Evolutionary conservation across 2,113 vertebrate species (phyloP), one percentile per base, ranked within the genome.

Genomic region (Probosciger aterrimus): DNA sequence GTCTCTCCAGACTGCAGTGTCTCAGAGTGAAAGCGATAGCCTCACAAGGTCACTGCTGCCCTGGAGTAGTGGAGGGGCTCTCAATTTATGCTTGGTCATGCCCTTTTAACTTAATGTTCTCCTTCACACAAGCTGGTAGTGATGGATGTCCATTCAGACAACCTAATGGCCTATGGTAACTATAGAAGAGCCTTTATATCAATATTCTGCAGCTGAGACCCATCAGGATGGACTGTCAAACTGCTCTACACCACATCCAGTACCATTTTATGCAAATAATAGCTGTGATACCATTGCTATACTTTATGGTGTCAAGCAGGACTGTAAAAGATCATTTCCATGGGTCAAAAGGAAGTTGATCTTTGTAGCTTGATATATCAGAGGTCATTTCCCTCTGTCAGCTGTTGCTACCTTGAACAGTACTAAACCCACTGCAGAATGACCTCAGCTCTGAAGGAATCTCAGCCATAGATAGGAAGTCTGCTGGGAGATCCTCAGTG

Each of bases 81-180:
- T 93, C 90, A 96, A 90, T 95, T 96, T 96, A 93, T 97, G 92
- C 88, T 90, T 95, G 90, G 82, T 96, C 92, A 92, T 96, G 90
- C 94, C 90, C 92, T 95, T 97, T 95, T 86, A 92, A 93, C 94
- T 93, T 97, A 95, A 94, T 95, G 95, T 93, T 95, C 95, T 96
- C 77, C 93, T 96, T 96, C 94, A 90, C 92, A 88, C 80, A 86
- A 96, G 90, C 90, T 92, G 82, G 79, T 97, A 70, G 76, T 97
- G 94, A 97, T 95, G 92, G 67, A 97, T 96, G 91, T 86, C 94
- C 79, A 67, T 90, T 90, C 82, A 95, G 96, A 93, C 64, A 96
- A 93, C 88, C 90, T 97, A 95, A 97, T 96, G 90, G 94, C 82
- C 86, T 93, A 90, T 90, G 68, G 96, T 81, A 90, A 82, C 92